Evolutionary conservation across 1,140 invertebrate species (phyloP).

Genomic region (Leptinotarsa lineolata): DNA sequence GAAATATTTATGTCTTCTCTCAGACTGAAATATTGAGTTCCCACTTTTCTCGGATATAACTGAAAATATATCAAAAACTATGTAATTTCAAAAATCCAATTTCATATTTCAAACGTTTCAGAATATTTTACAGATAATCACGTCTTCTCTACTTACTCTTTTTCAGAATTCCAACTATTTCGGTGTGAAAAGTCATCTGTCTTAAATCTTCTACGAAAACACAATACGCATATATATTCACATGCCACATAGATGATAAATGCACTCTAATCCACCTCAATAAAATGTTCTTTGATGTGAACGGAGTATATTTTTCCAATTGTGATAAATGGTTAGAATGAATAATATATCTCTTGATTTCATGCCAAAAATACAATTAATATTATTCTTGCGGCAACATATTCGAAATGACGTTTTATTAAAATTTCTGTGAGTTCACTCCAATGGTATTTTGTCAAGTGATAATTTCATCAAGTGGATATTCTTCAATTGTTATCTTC

Average conservation of each 20-base stretch:
- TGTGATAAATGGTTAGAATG: constrained; percentile 18
- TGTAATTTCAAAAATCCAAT: too few species aligned
- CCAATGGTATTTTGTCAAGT: background rate
- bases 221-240: constrained; percentile 4
- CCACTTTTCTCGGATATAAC: too few species aligned
- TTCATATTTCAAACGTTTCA: background rate
- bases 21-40: too few species aligned
- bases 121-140: background rate
- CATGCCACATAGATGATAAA: background rate
- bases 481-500: too few species aligned
- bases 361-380: constrained; percentile 24
- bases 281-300: constrained; percentile 19
- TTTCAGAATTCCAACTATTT: too few species aligned
- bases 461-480: too few species aligned
- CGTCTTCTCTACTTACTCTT: background rate
- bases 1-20: too few species aligned
- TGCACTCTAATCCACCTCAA: background rate
- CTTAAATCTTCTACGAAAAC: background rate
- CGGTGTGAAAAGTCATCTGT: too few species aligned
- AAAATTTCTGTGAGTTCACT: background rate
- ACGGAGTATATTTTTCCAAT: constrained; percentile 15
- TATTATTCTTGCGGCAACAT: constrained; percentile 7
- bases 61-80: too few species aligned
- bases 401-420: background rate
- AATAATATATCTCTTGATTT: constrained; percentile 20